phyloP scores from a whole-genome alignment of 2,888 invertebrate genomes.

The Drosophila pseudotakahashii region DNA sequence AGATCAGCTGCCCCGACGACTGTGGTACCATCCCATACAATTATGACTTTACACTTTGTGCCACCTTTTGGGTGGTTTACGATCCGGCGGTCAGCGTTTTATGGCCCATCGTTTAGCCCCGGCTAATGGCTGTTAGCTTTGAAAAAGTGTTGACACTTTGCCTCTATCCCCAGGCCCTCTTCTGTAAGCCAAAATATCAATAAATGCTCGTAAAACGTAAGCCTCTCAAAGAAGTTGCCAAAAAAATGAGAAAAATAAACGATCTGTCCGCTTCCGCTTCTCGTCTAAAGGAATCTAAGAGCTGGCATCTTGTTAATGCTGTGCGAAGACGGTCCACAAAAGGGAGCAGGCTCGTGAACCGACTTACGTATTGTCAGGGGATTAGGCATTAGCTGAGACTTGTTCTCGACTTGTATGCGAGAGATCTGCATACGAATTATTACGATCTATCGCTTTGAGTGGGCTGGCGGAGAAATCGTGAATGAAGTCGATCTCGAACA shows the following conservation, averaged over 20 bases:
- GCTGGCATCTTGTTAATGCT: constrained; percentile 33
- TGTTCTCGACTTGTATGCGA: constrained; percentile 32
- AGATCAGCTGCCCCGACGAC: constrained; percentile 16
- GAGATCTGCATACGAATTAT: constrained; percentile 41
- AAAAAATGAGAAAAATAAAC: constrained; percentile 9
- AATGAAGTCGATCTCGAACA: constrained; percentile 19
- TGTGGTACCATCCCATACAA: constrained; percentile 39
- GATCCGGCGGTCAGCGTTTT: constrained; percentile 51
- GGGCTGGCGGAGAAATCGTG: constrained; percentile 34
- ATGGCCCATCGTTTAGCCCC: constrained; percentile 54
- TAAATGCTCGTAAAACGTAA: constrained; percentile 68
- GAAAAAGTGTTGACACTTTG: constrained; percentile 75
- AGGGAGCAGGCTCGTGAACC: constrained; percentile 11
- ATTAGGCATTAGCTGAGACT: constrained; percentile 41
- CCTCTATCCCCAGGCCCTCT: background rate
- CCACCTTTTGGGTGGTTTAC: constrained; percentile 72
- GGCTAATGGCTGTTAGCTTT: constrained; percentile 48
- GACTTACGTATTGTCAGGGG: constrained; percentile 35
- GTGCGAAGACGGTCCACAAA: constrained; percentile 43
- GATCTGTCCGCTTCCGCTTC: constrained; percentile 65
- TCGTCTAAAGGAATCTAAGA: constrained; percentile 28
- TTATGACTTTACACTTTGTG: constrained; percentile 59
- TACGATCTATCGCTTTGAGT: constrained; percentile 1
- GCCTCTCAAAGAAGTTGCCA: constrained; percentile 35
- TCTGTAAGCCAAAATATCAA: constrained; percentile 53